These are phyloP conservation scores for Drosophila rufa DNA, from an alignment of 1,140 invertebrate species.

Conservation along the genomic window DNA sequence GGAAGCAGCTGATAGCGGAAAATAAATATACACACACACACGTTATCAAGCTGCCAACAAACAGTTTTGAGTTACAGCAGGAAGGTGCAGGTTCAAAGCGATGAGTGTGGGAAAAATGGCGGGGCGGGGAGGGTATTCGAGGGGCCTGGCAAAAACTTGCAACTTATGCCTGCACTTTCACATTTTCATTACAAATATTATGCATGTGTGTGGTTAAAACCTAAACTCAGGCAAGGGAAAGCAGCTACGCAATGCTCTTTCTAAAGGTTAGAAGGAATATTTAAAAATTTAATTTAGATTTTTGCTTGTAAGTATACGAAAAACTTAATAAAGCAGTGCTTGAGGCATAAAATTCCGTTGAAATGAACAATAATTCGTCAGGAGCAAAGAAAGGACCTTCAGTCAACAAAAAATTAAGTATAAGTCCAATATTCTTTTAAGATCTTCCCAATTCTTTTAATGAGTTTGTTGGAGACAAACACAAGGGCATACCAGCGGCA, in stretches of 20 bases:
- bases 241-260: slow-evolving; percentile 2
- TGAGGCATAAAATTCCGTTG: not conserved
- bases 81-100: slow-evolving; percentile 72
- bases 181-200: slow-evolving; percentile 70
- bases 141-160: slow-evolving; percentile 56
- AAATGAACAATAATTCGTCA: not conserved
- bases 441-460: not conserved
- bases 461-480: slow-evolving; percentile 22
- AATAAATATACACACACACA: slow-evolving; percentile 34
- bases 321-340: not conserved
- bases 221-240: not conserved
- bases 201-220: slow-evolving; percentile 41
- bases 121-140: not conserved
- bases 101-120: not conserved
- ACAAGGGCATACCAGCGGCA: slow-evolving; percentile 22
- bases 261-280: not conserved
- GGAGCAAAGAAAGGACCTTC: not conserved
- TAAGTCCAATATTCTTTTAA: not conserved
- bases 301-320: not conserved
- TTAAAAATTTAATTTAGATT: too few relatives aligned
- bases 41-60: slow-evolving; percentile 68
- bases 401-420: not conserved
- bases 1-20: slow-evolving; percentile 74
- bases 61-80: slow-evolving; percentile 74
- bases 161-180: slow-evolving; percentile 74